Percentiles rank a stretch among this genome's conserved stretches.
phyloP scores from a whole-genome alignment of 2,797 vertebrate genomes.

The Paguma larvata region DNA sequence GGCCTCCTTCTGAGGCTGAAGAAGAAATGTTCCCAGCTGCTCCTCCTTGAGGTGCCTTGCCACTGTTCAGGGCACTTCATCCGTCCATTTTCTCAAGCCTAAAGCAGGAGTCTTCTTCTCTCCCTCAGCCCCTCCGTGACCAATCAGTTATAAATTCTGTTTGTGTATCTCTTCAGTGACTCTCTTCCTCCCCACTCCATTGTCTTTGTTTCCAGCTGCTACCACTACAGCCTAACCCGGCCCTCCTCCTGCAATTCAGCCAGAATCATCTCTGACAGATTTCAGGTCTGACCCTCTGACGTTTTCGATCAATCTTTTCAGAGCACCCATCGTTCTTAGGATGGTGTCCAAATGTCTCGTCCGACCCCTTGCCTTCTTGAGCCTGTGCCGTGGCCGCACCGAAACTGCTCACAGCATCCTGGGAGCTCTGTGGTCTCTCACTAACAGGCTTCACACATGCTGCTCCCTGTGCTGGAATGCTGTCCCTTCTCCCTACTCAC shows the following conservation, averaged over 20 bases:
- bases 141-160: not conserved
- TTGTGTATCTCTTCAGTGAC: not conserved
- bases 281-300: not conserved
- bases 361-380: not conserved
- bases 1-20: not conserved
- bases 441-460: not conserved
- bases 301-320: not conserved
- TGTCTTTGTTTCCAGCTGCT: not conserved
- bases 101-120: not conserved
- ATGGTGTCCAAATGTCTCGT: not conserved
- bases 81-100: not conserved
- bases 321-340: not conserved
- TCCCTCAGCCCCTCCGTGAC: not conserved
- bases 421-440: not conserved
- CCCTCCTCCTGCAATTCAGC: not conserved
- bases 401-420: not conserved
- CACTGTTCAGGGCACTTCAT: not conserved
- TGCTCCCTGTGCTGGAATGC: not conserved
- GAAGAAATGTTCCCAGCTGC: not conserved
- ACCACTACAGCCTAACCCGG: rapidly evolving
- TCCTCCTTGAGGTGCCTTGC: not conserved
- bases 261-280: not conserved
- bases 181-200: not conserved
- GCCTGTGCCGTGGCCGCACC: rapidly evolving
- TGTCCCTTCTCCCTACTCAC: not conserved